Percentiles rank a stretch among this genome's conserved stretches.
These are phyloP conservation scores for Battus philenor DNA, from an alignment of 1,140 invertebrate genomes.

Conservation along the genomic window DNA sequence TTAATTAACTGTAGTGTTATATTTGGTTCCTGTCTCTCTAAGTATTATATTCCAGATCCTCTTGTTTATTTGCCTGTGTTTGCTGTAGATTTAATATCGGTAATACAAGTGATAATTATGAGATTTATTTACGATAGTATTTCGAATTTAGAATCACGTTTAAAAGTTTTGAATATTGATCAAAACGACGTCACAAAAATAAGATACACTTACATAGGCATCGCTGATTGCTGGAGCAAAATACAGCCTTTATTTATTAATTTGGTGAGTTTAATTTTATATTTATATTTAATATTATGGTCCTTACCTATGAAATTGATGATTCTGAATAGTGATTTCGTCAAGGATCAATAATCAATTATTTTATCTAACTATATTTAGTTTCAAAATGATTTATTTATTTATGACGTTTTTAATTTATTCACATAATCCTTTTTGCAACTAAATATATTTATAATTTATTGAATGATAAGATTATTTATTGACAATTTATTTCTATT, in stretches of 20 bases:
- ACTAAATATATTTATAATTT: no score
- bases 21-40: not conserved
- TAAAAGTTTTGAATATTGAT: not conserved
- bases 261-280: not conserved
- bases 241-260: conserved; percentile 11
- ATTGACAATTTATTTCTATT: no score
- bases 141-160: not conserved
- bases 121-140: conserved; percentile 8
- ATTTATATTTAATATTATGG: not conserved
- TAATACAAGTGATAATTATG: conserved; percentile 3
- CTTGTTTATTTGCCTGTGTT: not conserved
- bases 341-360: no score
- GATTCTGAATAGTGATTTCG: no score
- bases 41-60: not conserved
- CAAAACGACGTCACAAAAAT: not conserved
- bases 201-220: not conserved
- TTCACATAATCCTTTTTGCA: no score
- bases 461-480: no score
- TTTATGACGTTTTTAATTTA: no score
- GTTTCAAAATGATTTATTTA: no score
- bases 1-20: conserved; percentile 1
- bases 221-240: conserved; percentile 11
- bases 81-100: not conserved
- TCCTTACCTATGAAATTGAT: no score
- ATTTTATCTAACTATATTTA: no score